These are phyloP conservation scores for Fragum whitleyi DNA, from an alignment of 2,888 invertebrate genomes.

Conservation along the genomic window DNA sequence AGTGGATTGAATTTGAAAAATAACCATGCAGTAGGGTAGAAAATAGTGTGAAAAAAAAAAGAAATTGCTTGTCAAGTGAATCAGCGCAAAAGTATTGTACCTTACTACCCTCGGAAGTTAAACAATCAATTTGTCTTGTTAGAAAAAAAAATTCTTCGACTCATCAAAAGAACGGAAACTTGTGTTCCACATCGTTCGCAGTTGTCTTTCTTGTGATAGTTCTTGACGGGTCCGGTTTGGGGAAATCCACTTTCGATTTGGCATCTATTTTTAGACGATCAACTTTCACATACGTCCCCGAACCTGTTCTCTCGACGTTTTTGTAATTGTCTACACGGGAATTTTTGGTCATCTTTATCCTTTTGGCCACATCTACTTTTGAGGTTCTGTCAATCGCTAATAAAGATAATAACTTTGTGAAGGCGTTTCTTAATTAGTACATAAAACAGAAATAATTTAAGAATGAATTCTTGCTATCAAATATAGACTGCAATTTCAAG, in stretches of 20 bases:
- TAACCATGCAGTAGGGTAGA: no score
- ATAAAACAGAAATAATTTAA: no score
- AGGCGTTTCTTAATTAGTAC: no score
- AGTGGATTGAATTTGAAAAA: no score
- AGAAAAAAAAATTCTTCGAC: no score
- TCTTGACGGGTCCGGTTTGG: background rate
- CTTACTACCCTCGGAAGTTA: no score
- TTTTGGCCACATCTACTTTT: conserved; percentile 1
- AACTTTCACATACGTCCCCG: conserved; percentile 10
- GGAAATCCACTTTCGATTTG: conserved; percentile 65
- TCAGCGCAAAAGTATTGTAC: no score
- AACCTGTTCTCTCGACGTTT: background rate
- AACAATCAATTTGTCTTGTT: no score
- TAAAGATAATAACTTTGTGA: no score
- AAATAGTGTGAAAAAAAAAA: background rate
- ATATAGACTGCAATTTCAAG: no score
- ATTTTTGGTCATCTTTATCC: conserved; percentile 18
- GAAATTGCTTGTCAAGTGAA: background rate
- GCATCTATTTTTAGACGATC: conserved; percentile 63
- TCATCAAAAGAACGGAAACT: conserved; percentile 3
- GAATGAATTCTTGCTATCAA: no score
- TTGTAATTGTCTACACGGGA: conserved; percentile 1
- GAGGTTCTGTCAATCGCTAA: background rate
- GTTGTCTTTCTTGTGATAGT: background rate
- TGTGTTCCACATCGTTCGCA: background rate